Evolutionary conservation across 53 echinoderm and acorn worm genomes (phyloP).

Genomic region (Stichopus horrens): DNA sequence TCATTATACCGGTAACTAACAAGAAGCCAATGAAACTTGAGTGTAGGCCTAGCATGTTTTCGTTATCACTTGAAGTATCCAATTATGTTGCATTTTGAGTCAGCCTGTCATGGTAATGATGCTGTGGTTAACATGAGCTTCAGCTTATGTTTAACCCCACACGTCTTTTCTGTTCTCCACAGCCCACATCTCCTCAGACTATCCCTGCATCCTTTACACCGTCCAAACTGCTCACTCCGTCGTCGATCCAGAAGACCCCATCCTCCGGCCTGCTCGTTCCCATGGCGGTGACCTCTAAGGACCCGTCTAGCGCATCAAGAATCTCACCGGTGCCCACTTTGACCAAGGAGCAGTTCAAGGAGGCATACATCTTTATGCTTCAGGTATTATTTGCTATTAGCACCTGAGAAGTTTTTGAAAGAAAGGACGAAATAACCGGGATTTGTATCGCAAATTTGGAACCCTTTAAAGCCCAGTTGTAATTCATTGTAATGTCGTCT

Average conservation of each 20-base stretch:
- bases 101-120: too few species aligned
- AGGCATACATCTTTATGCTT: slow-evolving; percentile 76
- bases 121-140: not conserved
- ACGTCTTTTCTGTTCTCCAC: slow-evolving; percentile 6
- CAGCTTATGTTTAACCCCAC: not conserved
- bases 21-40: too few species aligned
- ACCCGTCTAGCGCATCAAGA: not conserved
- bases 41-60: too few species aligned
- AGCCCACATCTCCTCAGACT: slow-evolving; percentile 69
- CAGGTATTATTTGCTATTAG: slow-evolving; percentile 53
- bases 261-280: slow-evolving; percentile 37
- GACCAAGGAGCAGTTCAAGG: slow-evolving; percentile 88
- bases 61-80: too few species aligned
- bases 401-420: too few species aligned
- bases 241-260: slow-evolving; percentile 35
- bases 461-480: not conserved
- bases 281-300: slow-evolving; percentile 31
- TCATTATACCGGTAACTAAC: too few species aligned
- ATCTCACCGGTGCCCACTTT: slow-evolving; percentile 50
- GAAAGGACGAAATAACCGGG: too few species aligned
- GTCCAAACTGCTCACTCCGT: slow-evolving; percentile 52
- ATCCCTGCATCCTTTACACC: slow-evolving; percentile 68
- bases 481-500: too few species aligned
- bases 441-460: not conserved
- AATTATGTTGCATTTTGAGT: too few species aligned